Evolutionary conservation across 2,888 invertebrate species (phyloP).

Genomic region (Scaptomyza polygonia): DNA sequence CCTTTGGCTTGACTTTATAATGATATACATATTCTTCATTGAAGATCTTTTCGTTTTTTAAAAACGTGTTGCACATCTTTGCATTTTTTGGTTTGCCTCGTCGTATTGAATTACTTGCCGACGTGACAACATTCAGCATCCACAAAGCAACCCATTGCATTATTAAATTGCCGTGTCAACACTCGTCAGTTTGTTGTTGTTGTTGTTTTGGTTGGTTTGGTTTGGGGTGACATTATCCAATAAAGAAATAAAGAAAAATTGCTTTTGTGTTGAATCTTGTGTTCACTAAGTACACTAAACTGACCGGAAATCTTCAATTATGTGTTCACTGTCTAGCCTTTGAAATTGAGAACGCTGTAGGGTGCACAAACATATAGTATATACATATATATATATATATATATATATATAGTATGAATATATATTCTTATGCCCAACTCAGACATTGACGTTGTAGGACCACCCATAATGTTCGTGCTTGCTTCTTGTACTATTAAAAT

Average conservation of each 20-base stretch:
- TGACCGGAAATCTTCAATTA: constrained; percentile 75
- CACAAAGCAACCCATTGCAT: constrained; percentile 26
- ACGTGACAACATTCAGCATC: constrained; percentile 53
- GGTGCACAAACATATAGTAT: not conserved
- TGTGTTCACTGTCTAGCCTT: constrained; percentile 39
- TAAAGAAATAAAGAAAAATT: constrained; percentile 66
- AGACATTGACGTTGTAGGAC: constrained; percentile 32
- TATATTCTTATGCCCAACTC: constrained; percentile 4
- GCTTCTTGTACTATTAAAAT: constrained; percentile 7
- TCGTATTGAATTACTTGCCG: constrained; percentile 64
- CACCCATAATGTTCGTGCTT: constrained; percentile 57
- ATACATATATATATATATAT: not conserved
- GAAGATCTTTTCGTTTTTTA: not conserved
- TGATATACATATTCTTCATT: not conserved
- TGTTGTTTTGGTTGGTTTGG: no score
- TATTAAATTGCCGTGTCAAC: constrained; percentile 47
- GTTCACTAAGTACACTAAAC: constrained; percentile 22
- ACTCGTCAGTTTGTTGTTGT: not conserved
- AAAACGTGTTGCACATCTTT: not conserved
- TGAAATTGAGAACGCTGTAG: constrained; percentile 55
- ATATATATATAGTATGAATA: not conserved
- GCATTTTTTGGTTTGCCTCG: not conserved
- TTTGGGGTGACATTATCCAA: constrained; percentile 72
- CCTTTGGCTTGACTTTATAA: not conserved
- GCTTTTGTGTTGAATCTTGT: constrained; percentile 47